Conservation (phyloP, 2,797 vertebrate species). For the Gorsachius magnificus region DNA sequence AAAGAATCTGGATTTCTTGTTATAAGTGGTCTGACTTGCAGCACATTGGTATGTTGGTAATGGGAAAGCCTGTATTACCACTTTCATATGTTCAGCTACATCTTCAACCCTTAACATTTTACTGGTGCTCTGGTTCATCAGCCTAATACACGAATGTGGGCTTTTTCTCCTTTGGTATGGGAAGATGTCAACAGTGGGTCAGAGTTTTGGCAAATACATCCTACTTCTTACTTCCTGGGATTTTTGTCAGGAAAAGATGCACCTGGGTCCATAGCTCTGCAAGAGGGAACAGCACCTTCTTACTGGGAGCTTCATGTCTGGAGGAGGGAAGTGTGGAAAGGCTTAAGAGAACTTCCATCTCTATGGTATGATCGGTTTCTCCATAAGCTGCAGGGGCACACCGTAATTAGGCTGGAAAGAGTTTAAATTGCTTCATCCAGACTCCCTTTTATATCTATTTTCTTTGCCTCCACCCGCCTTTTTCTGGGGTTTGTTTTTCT, state of each 20-base stretch:
- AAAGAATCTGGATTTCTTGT: not conserved
- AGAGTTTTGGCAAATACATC: not conserved
- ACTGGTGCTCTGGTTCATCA: not conserved
- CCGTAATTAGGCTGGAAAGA: not conserved
- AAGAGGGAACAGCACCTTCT: not conserved
- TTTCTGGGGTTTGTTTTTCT: constrained; percentile 37
- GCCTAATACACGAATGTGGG: not conserved
- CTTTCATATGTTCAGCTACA: not conserved
- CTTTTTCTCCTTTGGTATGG: not conserved
- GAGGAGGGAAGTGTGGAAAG: not conserved
- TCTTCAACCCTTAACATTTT: not conserved
- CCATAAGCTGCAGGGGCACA: not conserved
- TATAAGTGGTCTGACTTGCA: not conserved
- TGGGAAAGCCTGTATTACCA: not conserved
- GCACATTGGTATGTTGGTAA: not conserved
- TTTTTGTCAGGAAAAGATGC: not conserved
- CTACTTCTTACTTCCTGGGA: not conserved
- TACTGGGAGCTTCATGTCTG: not conserved
- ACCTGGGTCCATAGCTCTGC: not conserved
- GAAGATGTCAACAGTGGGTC: not conserved
- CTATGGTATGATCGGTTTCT: not conserved
- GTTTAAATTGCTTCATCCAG: constrained; percentile 11
- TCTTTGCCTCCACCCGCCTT: constrained; percentile 19
- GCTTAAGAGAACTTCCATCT: not conserved
- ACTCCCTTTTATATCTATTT: constrained; percentile 28